Evolutionary conservation across 2,113 vertebrate genomes (phyloP).

Genomic region (Chionodraco myersi): DNA sequence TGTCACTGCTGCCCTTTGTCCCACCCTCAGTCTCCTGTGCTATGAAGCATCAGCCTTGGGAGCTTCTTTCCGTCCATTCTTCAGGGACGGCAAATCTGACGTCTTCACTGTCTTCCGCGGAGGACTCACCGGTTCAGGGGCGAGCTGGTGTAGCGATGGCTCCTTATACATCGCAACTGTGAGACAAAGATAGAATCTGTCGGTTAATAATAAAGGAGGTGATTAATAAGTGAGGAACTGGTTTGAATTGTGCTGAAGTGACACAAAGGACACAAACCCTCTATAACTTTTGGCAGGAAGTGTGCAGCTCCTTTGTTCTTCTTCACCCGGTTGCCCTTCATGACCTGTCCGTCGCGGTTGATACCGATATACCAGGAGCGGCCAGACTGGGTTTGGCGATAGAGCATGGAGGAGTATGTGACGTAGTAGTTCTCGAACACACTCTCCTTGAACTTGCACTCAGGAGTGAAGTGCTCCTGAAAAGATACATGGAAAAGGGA

Average conservation of each 20-base stretch:
- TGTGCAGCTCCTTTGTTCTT: constrained; percentile 92
- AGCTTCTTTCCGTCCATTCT: constrained; percentile 80
- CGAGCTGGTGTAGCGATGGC: constrained; percentile 88
- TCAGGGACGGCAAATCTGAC: constrained; percentile 78
- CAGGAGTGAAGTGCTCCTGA: constrained; percentile 91
- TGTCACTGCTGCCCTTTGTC: constrained; percentile 71
- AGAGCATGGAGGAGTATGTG: constrained; percentile 93
- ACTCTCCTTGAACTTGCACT: constrained; percentile 95
- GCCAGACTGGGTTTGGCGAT: constrained; percentile 90
- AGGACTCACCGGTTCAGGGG: constrained; percentile 82
- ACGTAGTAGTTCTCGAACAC: constrained; percentile 96
- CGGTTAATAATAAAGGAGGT: constrained; percentile 21
- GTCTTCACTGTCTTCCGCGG: constrained; percentile 82
- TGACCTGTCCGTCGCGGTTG: constrained; percentile 90
- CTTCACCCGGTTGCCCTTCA: constrained; percentile 91
- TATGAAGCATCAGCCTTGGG: constrained; percentile 82
- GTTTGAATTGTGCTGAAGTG: background rate
- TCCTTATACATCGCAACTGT: constrained; percentile 91
- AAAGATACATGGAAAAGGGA: constrained; percentile 40
- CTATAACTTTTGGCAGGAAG: constrained; percentile 93
- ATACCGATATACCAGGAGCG: constrained; percentile 93
- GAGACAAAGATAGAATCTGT: constrained; percentile 42
- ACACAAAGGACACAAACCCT: constrained; percentile 82
- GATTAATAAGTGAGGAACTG: background rate
- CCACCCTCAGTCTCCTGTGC: constrained; percentile 81